phyloP scores from a whole-genome alignment of 2,797 vertebrate species.

The Phoebastria nigripes region DNA sequence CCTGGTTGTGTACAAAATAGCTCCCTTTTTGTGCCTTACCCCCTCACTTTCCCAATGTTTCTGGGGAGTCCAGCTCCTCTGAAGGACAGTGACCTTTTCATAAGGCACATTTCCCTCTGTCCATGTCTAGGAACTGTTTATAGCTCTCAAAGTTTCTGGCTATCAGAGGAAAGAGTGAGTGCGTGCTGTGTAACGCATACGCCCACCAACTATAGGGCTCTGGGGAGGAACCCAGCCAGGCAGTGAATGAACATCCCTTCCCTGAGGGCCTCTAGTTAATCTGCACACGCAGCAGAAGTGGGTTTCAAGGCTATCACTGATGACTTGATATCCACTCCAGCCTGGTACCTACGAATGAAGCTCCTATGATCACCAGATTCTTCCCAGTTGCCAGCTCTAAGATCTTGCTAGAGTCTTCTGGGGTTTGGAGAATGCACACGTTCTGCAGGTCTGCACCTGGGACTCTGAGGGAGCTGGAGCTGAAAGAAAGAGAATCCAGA shows the following conservation, averaged over 20 bases:
- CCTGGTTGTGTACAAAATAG: neutral
- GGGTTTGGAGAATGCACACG: conserved; percentile 75
- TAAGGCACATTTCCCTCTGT: neutral
- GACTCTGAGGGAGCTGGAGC: conserved; percentile 75
- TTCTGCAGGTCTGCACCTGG: conserved; percentile 81
- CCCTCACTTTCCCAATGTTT: neutral
- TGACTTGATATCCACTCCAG: neutral
- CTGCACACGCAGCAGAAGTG: neutral
- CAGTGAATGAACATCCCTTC: neutral
- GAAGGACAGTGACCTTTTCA: neutral
- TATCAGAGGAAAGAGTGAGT: neutral
- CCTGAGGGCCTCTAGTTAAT: neutral
- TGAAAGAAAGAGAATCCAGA: conserved; percentile 7
- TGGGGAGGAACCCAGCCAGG: neutral
- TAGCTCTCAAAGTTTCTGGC: neutral
- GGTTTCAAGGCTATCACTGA: neutral
- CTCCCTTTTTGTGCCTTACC: neutral
- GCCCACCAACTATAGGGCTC: neutral
- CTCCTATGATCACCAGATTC: conserved; percentile 79
- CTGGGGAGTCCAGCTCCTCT: neutral
- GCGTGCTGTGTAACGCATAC: neutral
- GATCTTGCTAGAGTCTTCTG: conserved; percentile 81
- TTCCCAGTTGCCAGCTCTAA: conserved; percentile 69
- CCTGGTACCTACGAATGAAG: conserved; percentile 85
- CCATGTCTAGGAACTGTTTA: neutral